phyloP scores from a whole-genome alignment of 2,888 invertebrate species.

The Callyntrura guangdongensis region DNA sequence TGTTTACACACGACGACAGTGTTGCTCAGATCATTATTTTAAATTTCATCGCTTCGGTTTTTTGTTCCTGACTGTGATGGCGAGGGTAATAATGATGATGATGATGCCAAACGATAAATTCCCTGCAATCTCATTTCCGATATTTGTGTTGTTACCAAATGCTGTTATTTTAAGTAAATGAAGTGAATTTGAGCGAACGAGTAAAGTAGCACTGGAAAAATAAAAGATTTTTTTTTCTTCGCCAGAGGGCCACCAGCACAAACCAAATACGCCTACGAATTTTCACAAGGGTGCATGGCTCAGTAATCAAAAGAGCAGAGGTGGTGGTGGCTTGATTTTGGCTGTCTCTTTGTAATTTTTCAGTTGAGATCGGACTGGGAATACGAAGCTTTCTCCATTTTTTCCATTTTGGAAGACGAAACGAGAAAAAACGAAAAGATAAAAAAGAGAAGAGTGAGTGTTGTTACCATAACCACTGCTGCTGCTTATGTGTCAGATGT shows the following conservation, averaged over 20 bases:
- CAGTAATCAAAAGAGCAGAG: slow-evolving; percentile 58
- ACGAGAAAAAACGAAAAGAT: slow-evolving; percentile 25
- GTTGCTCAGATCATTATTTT: slow-evolving; percentile 47
- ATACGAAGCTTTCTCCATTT: slow-evolving; percentile 37
- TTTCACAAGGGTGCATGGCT: slow-evolving; percentile 34
- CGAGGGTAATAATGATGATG: neutral
- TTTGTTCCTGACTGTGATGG: neutral
- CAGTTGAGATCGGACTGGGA: slow-evolving; percentile 35
- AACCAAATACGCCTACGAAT: neutral
- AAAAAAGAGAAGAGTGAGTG: slow-evolving; percentile 28
- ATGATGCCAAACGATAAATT: neutral
- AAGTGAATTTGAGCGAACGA: slow-evolving; percentile 4
- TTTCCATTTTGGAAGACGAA: slow-evolving; percentile 28
- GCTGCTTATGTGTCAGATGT: slow-evolving; percentile 7
- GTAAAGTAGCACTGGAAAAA: neutral
- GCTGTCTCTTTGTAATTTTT: slow-evolving; percentile 24
- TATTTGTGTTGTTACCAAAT: neutral
- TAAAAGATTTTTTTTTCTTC: neutral
- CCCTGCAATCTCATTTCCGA: neutral
- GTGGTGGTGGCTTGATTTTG: slow-evolving; percentile 38
- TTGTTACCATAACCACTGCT: slow-evolving; percentile 18
- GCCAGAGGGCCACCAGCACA: neutral
- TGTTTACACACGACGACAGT: slow-evolving; percentile 12
- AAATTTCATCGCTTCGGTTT: slow-evolving; percentile 45
- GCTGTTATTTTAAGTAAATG: slow-evolving; percentile 35